Evolutionary conservation across 2,113 vertebrate species (phyloP), one percentile per base, ranked within the genome.

Genomic region (Eudyptes chrysolophus): DNA sequence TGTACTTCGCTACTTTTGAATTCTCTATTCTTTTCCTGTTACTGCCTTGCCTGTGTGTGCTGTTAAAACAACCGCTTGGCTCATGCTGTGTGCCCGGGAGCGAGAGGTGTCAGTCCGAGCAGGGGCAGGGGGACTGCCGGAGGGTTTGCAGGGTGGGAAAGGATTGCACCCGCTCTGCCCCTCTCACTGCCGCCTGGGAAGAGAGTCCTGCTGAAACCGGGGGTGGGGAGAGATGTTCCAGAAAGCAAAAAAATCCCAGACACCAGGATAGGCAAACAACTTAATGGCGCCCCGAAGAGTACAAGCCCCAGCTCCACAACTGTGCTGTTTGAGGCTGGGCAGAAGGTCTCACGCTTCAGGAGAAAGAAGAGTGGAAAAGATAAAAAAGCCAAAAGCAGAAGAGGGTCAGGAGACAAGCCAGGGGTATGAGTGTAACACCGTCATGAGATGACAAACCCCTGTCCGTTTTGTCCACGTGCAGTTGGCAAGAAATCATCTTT

Each of bases 231-330:
- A 48, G 44, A 16, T 5, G 12, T 44, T 92, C 58, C 76, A 77
- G 75, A 60, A 68, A 21, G 30, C 17, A 88, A 65, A 26, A 48
- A 89, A 21, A 54, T 46, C 13, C 48, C 68, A 68, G n/a, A 26
- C 2, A 4, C 42, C 12, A 4, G 4, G 12, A 26, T 29, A 48
- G 32, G 44, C 29, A 30, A 52, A n/a, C 16, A 40, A 8, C 26
- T 44, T 34, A 48, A 6, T 2, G 12, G 32, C 0, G 6, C 14
- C 65, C 40, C 1, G 2, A 66, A 30, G 30, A 64, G 24, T 1
- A 20, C 0, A 5, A 90, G 30, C 21, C 44, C n/a, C 48, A 66
- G 48, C 18, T 62, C 68, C 21, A 30, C 5, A 48, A 7, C 27
- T 24, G 12, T 15, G 32, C n/a, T 2, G 0, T 9, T 17, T 51